These are phyloP conservation scores for Elmis aenea DNA, from an alignment of 2,888 invertebrate genomes.

Conservation along the genomic window DNA sequence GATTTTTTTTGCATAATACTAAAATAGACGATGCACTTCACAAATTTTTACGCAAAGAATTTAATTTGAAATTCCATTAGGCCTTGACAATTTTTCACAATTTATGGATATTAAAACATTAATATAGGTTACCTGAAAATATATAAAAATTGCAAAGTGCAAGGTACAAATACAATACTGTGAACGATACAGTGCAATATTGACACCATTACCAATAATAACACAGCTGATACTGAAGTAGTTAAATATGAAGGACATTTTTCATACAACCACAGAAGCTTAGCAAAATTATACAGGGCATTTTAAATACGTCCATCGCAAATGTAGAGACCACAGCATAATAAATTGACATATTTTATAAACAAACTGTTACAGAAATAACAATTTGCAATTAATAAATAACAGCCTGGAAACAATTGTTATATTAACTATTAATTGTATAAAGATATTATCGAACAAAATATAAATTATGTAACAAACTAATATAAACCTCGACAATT, in stretches of 20 bases:
- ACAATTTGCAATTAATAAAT: background rate
- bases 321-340: slow-evolving; percentile 14
- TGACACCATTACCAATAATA: slow-evolving; percentile 10
- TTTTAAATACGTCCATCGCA: slow-evolving; percentile 9
- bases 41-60: too few species aligned
- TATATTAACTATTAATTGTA: too few species aligned
- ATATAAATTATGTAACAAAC: background rate
- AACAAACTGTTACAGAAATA: slow-evolving; percentile 11
- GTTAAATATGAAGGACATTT: slow-evolving; percentile 11
- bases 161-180: too few species aligned
- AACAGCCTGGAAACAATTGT: background rate
- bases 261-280: slow-evolving; percentile 15
- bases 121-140: too few species aligned
- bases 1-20: too few species aligned
- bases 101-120: too few species aligned
- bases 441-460: too few species aligned
- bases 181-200: too few species aligned
- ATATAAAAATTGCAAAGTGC: too few species aligned
- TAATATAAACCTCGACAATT: slow-evolving; percentile 8
- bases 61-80: too few species aligned
- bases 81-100: too few species aligned
- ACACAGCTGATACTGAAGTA: slow-evolving; percentile 9
- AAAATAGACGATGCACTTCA: too few species aligned
- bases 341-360: slow-evolving; percentile 10
- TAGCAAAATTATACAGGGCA: slow-evolving; percentile 10